Base-by-base conservation (phyloP, 1,140 invertebrate species). In the Drosophila pseudoananassae region DNA sequence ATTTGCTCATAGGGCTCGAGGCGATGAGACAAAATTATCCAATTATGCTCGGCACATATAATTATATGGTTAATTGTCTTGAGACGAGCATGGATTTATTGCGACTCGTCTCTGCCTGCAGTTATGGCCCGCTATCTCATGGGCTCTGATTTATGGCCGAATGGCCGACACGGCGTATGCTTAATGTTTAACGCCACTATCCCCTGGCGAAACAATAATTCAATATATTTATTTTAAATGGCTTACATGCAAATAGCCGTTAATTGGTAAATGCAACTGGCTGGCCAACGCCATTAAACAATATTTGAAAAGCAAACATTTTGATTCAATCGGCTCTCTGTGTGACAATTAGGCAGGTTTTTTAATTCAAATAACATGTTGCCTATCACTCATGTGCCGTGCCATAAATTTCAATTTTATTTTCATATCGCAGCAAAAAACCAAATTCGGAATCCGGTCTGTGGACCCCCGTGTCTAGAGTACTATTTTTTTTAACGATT, bases 21-120 rank as follows among this genome's bases (percentile, higher is more conserved):
- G 52, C 17, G 17, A 10, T 10, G 52, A 68, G 55, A 75, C 79
- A 83, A 64, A 60, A 78, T 79, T 71, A 59, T 51, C 61, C 60
- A 76, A 76, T 78, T 65, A 66, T 60, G 49, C 55, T 69, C 17
- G 17, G 40, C 31, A 55, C 47, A 69, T 69, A 74, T 74, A 80
- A 80, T 85, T 76, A 81, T 49, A 23, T 45, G 45, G 68, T 63
- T 80, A 85, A 85, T 85, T 85, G 63, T 73, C 60, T 58, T 55
- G 45, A 46, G 47, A 55, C 51, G 43, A 47, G 40, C n/a, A 38
- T 31, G 52, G 12, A 81, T 76, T 81, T 76, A 87, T 81, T 47
- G 57, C 15, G 5, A 3, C 20, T 20, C 20, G 20, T 17, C 20
- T 58, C 43, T 25, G 65, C 63, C 53, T 40, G 71, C 64, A 46